phyloP scores from a whole-genome alignment of 2,797 vertebrate genomes.

The Hirundo rustica region DNA sequence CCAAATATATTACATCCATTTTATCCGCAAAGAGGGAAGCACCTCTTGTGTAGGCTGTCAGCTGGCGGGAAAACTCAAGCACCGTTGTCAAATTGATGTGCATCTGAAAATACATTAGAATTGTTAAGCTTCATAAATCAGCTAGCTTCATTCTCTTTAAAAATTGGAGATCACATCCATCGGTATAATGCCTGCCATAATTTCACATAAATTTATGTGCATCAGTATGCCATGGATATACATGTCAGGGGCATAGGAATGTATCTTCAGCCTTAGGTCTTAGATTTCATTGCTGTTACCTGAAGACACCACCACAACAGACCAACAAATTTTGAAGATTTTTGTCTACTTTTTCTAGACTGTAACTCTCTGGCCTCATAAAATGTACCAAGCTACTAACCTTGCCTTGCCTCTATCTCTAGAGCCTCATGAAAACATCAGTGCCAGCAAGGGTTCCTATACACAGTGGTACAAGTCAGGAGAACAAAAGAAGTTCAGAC shows the following conservation, averaged over 20 bases:
- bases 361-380: background rate
- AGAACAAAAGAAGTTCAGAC: background rate
- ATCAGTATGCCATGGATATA: background rate
- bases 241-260: background rate
- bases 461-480: background rate
- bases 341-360: background rate
- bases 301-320: background rate
- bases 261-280: background rate
- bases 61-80: conserved; percentile 82
- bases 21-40: conserved; percentile 85
- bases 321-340: background rate
- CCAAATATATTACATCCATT: conserved; percentile 91
- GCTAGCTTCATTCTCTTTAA: background rate
- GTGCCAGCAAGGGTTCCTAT: background rate
- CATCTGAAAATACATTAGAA: conserved; percentile 77
- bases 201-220: background rate
- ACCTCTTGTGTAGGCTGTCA: conserved; percentile 85
- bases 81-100: conserved; percentile 84
- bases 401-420: background rate
- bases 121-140: background rate
- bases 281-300: background rate
- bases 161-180: background rate
- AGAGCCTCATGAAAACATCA: background rate
- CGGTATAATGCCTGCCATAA: background rate
- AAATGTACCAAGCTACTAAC: background rate